These are phyloP conservation scores for Sterrhoptilus dennistouni DNA, from an alignment of 2,113 vertebrate genomes.

Conservation along the genomic window DNA sequence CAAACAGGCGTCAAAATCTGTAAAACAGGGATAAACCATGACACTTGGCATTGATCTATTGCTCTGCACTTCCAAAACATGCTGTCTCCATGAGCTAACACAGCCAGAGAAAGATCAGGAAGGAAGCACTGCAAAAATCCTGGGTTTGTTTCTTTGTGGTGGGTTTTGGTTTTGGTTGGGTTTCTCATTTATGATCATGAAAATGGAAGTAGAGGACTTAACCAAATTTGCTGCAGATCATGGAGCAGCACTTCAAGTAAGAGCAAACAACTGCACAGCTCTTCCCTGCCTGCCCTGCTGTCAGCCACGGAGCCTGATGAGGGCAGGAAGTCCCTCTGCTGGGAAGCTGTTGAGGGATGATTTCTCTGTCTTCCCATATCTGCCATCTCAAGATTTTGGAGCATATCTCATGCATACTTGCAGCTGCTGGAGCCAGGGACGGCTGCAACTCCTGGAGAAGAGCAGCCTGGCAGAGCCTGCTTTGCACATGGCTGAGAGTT, in stretches of 20 bases:
- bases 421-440: neutral
- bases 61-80: neutral
- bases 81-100: neutral
- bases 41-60: neutral
- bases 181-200: neutral
- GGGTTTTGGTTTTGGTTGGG: neutral
- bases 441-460: neutral
- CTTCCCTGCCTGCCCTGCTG: neutral
- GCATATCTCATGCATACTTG: neutral
- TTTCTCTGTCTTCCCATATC: neutral
- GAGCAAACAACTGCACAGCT: neutral
- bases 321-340: neutral
- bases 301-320: neutral
- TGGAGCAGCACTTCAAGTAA: neutral
- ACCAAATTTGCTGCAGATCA: neutral
- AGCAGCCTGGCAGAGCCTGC: neutral
- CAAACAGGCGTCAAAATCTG: neutral
- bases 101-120: neutral
- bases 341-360: neutral
- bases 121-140: neutral
- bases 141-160: neutral
- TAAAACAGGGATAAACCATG: neutral
- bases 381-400: neutral
- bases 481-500: neutral
- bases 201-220: neutral